Evolutionary conservation across 2,797 vertebrate species (phyloP).

Genomic region (Cynopterus sphinx): DNA sequence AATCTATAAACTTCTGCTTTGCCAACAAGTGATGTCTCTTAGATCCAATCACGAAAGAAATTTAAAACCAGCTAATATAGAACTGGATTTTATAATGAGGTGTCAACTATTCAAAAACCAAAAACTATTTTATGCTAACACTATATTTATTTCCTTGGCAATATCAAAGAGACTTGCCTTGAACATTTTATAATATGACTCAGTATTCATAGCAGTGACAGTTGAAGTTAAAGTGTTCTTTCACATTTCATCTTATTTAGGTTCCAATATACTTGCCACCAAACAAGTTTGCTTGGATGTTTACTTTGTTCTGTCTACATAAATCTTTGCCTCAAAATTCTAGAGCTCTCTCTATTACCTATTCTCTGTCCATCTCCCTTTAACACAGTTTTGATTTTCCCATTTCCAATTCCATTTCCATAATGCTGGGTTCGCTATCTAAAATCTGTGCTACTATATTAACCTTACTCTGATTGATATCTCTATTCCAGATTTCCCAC

Average conservation of each 20-base stretch:
- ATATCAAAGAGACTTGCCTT: conserved; percentile 34
- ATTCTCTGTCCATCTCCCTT: no score
- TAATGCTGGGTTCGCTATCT: neutral
- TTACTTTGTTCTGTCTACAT: neutral
- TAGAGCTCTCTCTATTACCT: neutral
- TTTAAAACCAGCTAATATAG: conserved; percentile 8
- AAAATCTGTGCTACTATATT: neutral
- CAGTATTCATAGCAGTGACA: conserved; percentile 29
- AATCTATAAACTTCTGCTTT: neutral
- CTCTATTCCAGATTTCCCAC: neutral
- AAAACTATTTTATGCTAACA: conserved; percentile 38
- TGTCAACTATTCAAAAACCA: conserved; percentile 36
- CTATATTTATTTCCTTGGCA: conserved; percentile 52
- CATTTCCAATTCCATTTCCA: neutral
- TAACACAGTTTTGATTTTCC: neutral
- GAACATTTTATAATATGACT: conserved; percentile 42
- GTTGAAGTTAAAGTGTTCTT: conserved; percentile 54
- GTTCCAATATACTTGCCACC: conserved; percentile 32
- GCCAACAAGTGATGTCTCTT: neutral
- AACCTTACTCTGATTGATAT: neutral
- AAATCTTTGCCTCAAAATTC: neutral
- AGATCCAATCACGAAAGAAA: neutral
- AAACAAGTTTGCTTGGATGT: neutral
- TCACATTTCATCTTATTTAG: conserved; percentile 55
- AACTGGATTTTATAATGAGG: conserved; percentile 36